A percentile compares a stretch with the other conserved stretches of the same genome.
Evolutionary conservation across 2,888 invertebrate genomes (phyloP).

Genomic region (Scaptomyza reducta): DNA sequence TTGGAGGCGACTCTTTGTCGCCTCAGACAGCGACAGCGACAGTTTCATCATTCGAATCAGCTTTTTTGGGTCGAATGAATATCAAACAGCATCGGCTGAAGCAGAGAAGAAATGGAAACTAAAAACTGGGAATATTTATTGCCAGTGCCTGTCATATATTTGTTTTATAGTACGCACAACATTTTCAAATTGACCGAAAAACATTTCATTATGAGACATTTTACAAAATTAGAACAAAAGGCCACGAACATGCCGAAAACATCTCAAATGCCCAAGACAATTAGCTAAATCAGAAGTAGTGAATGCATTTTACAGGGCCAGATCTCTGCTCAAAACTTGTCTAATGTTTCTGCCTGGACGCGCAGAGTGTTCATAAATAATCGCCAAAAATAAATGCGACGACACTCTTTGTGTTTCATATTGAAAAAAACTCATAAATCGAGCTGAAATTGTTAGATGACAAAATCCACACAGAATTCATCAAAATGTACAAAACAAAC

Average conservation of each 20-base stretch:
- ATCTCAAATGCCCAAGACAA: constrained; percentile 62
- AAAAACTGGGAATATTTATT: constrained; percentile 68
- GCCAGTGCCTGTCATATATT: constrained; percentile 72
- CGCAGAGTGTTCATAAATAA: constrained; percentile 62
- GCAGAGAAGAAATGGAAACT: constrained; percentile 25
- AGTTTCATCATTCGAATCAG: constrained; percentile 60
- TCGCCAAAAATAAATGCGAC: constrained; percentile 70
- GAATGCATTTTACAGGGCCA: constrained; percentile 15
- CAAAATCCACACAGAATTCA: constrained; percentile 61
- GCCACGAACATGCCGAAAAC: constrained; percentile 13
- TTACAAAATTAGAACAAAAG: constrained; percentile 62
- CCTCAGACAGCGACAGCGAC: constrained; percentile 34
- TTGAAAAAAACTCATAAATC: constrained; percentile 76
- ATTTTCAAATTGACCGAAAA: constrained; percentile 77
- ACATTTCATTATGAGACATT: constrained; percentile 75
- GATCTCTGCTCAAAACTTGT: constrained; percentile 10
- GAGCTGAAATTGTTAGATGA: constrained; percentile 44
- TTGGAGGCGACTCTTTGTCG: constrained; percentile 60
- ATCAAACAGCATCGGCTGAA: neutral
- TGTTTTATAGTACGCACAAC: constrained; percentile 70
- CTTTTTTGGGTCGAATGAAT: constrained; percentile 28
- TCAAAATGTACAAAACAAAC: constrained; percentile 40
- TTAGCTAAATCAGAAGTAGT: constrained; percentile 55
- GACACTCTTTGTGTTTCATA: constrained; percentile 69
- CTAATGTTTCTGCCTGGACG: constrained; percentile 53